These are phyloP conservation scores for Drosophila albomicans DNA, from an alignment of 1,140 invertebrate species.

Conservation along the genomic window DNA sequence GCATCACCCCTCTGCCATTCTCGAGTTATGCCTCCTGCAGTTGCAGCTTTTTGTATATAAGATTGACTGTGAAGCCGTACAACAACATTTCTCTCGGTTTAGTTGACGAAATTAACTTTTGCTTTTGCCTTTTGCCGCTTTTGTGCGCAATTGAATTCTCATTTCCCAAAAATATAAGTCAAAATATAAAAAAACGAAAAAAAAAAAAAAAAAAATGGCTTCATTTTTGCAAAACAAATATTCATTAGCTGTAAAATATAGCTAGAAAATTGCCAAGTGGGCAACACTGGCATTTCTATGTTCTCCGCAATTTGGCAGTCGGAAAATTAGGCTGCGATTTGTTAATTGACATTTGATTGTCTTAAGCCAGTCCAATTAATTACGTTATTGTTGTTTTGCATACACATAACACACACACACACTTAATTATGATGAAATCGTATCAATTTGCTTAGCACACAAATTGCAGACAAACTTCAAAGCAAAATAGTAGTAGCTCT, in stretches of 20 bases:
- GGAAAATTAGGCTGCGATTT: constrained; percentile 9
- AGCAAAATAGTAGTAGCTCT: neutral
- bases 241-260: neutral
- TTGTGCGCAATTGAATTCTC: constrained; percentile 24
- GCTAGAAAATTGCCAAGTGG: neutral
- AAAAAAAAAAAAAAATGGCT: too few relatives aligned
- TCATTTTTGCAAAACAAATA: too few relatives aligned
- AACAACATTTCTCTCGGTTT: constrained; percentile 44
- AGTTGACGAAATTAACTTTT: constrained; percentile 70
- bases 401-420: neutral
- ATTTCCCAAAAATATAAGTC: constrained; percentile 6
- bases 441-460: neutral
- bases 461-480: neutral
- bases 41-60: constrained; percentile 17
- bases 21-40: constrained; percentile 6
- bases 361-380: constrained; percentile 6
- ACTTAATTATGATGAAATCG: neutral
- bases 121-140: constrained; percentile 15
- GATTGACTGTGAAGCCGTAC: constrained; percentile 56
- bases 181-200: too few relatives aligned
- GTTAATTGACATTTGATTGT: constrained; percentile 40
- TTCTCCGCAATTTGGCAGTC: constrained; percentile 22
- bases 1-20: neutral
- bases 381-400: neutral
- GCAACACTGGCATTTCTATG: constrained; percentile 31